Base-by-base conservation (phyloP, 2,113 vertebrate species). In the Morone saxatilis region DNA sequence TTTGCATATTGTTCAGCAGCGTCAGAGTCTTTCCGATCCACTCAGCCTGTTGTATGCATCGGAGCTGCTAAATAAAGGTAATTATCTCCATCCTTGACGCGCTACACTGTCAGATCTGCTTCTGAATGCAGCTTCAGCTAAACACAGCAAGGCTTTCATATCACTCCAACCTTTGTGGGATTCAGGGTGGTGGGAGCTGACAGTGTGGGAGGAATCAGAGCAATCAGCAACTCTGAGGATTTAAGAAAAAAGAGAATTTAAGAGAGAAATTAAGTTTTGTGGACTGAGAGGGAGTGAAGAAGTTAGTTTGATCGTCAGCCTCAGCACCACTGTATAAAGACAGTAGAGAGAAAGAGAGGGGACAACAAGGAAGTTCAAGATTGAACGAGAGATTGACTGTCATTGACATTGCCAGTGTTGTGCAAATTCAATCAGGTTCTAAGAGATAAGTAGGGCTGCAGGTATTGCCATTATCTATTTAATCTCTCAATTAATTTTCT, bases 41-140 rank as follows among this genome's bases (percentile, higher is more conserved):
- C 51, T 80, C 78, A 22, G 41, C 36, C 61, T 6, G 74, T 50
- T 50, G 69, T 43, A 47, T 56, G 25, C 7, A 0, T 25, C 38
- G 1, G 25, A 70, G 81, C 65, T 22, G 78, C 51, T 79, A 78
- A 90, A 82, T 65, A 16, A 59, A 61, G 38, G 79, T 76, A 78
- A 70, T 91, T 91, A 71, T 53, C 78, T 81, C 48, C 66, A 75
- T 83, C 57, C 45, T 43, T 47, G 81, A 81, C 2, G 43, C 8
- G 20, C 56, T 51, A 25, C 11, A 54, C 78, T 74, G 82, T 88
- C 85, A 81, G 66, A 78, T 77, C 61, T 53, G 69, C 62, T 54
- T 16, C 73, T 76, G 54, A 76, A 59, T 6, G 70, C 60, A 51
- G 65, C 70, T 31, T 81, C 31, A 53, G 54, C 63, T 38, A 19